Evolutionary conservation across 30 jellyfish, hydroid and myxozoan genomes (phyloP).

Genomic region (Turritopsis rubra): DNA sequence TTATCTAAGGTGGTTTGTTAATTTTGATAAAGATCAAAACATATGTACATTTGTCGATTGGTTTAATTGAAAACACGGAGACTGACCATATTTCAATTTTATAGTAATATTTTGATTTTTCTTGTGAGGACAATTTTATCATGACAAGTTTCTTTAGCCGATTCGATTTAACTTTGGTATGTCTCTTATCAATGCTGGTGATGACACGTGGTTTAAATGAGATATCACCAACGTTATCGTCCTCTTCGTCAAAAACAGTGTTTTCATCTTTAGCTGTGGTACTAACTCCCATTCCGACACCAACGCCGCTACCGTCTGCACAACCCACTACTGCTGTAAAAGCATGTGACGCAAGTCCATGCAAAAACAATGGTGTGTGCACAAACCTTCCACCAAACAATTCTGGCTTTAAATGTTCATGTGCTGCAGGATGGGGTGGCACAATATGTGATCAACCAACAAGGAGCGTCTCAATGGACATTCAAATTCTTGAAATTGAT

Average conservation of each 20-base stretch:
- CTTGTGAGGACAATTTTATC: background rate
- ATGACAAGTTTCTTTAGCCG: background rate
- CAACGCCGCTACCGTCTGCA: constrained; percentile 4
- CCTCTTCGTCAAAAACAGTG: background rate
- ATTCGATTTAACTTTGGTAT: background rate
- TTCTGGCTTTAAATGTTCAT: background rate
- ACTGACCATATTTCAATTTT: background rate
- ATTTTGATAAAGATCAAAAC: background rate
- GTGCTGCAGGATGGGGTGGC: background rate
- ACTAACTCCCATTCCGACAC: background rate
- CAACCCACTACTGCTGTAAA: background rate
- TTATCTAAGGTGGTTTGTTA: background rate
- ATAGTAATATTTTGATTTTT: too few relatives aligned
- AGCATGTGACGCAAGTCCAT: background rate
- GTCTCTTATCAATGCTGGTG: background rate
- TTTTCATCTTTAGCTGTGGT: background rate
- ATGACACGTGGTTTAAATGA: background rate
- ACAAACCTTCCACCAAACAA: background rate
- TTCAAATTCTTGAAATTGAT: background rate
- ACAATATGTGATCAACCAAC: background rate
- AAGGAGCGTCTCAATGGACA: background rate
- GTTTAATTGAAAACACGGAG: too few relatives aligned
- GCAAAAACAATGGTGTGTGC: background rate
- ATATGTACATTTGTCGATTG: background rate
- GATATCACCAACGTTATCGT: constrained; percentile 1